These are phyloP conservation scores for Elgaria multicarinata DNA, from an alignment of 2,113 vertebrate species.

Conservation along the genomic window DNA sequence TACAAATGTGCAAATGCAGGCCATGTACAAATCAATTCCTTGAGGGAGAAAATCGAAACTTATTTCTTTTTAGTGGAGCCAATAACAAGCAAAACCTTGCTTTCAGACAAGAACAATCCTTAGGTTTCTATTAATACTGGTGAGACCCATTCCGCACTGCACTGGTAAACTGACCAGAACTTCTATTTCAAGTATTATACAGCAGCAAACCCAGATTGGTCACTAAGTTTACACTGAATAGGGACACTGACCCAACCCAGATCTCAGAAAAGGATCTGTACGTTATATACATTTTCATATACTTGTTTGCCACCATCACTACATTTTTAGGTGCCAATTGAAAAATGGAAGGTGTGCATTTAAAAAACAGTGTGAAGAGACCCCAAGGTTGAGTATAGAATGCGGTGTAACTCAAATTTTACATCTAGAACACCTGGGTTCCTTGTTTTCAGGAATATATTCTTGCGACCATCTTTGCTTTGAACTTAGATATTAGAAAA, in stretches of 20 bases:
- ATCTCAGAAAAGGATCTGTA: background rate
- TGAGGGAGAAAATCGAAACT: background rate
- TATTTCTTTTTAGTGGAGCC: background rate
- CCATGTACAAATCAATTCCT: background rate
- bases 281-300: background rate
- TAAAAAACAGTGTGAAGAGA: background rate
- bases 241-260: background rate
- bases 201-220: background rate
- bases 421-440: background rate
- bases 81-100: background rate
- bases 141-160: background rate
- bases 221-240: background rate
- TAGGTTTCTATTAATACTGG: background rate
- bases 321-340: background rate
- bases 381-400: background rate
- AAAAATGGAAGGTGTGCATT: background rate
- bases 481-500: background rate
- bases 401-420: background rate
- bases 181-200: background rate
- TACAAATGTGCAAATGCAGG: background rate
- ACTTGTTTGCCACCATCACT: background rate
- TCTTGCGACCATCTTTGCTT: background rate
- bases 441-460: background rate
- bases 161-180: background rate
- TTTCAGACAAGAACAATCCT: background rate